Conservation (phyloP, 2,888 invertebrate species). For the Syrista parreyssii region DNA sequence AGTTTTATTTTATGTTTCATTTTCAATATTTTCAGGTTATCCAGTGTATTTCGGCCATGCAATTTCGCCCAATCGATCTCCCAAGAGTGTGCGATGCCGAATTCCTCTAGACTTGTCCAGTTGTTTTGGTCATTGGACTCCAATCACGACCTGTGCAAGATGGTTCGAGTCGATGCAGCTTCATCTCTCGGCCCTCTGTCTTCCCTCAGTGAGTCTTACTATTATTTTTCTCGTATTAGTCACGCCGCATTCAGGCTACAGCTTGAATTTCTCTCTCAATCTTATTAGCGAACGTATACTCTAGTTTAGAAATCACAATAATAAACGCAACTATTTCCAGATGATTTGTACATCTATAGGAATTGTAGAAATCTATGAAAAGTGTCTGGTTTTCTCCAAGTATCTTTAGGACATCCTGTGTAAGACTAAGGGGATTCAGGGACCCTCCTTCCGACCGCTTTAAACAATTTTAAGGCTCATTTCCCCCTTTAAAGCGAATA, state of each 20-base stretch:
- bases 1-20: not conserved
- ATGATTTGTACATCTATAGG: not conserved
- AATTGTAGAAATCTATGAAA: conserved; percentile 14
- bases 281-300: not conserved
- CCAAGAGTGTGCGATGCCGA: not conserved
- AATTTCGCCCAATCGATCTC: not conserved
- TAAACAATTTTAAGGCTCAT: conserved; percentile 67
- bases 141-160: not conserved
- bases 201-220: not conserved
- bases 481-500: conserved; percentile 65
- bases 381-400: conserved; percentile 44
- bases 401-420: conserved; percentile 27
- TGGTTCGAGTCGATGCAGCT: not conserved
- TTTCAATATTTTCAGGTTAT: not conserved
- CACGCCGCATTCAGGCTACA: not conserved
- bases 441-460: conserved; percentile 60
- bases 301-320: not conserved
- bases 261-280: not conserved
- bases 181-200: not conserved
- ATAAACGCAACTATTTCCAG: not conserved
- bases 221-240: not conserved
- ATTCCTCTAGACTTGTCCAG: not conserved
- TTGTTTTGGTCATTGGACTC: too few relatives aligned
- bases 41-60: not conserved
- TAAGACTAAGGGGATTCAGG: conserved; percentile 43